Percentiles rank a stretch among this genome's conserved stretches.
These are phyloP conservation scores for Ceratoteleas bidentatus DNA, from an alignment of 1,140 invertebrate species.

Conservation along the genomic window DNA sequence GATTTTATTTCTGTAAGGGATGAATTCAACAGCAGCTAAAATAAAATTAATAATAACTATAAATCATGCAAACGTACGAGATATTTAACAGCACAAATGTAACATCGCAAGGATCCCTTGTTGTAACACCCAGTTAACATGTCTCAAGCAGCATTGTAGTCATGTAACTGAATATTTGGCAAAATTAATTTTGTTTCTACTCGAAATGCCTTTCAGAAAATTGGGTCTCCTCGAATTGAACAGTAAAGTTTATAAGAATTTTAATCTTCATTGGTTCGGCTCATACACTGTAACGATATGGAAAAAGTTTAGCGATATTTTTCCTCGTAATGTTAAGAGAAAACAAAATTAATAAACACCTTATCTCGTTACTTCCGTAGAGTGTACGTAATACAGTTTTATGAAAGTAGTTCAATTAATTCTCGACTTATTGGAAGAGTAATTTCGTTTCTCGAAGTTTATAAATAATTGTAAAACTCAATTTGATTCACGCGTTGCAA, in stretches of 20 bases:
- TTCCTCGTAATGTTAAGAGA: constrained; percentile 20
- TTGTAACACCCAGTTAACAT: too few species aligned
- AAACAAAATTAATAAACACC: constrained; percentile 36
- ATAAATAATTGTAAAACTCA: background rate
- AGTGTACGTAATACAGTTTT: constrained; percentile 9
- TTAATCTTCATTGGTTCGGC: constrained; percentile 16
- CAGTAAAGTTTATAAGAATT: constrained; percentile 26
- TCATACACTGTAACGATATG: constrained; percentile 20
- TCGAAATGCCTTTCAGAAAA: background rate
- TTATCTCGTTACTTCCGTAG: constrained; percentile 18
- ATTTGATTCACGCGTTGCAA: background rate
- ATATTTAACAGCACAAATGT: too few species aligned
- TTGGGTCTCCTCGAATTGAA: constrained; percentile 1
- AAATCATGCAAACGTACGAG: too few species aligned
- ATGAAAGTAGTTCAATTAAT: constrained; percentile 22
- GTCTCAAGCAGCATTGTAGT: too few species aligned
- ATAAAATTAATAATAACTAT: too few species aligned
- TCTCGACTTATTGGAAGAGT: constrained; percentile 9
- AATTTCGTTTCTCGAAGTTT: constrained; percentile 1
- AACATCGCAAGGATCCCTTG: too few species aligned
- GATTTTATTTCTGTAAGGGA: too few species aligned
- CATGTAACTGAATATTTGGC: too few species aligned
- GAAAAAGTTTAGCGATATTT: constrained; percentile 31
- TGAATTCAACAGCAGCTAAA: too few species aligned
- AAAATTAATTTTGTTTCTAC: background rate